Evolutionary conservation across 53 echinoderm and acorn worm species (phyloP).

Genomic region (Paracentrotus lividus): DNA sequence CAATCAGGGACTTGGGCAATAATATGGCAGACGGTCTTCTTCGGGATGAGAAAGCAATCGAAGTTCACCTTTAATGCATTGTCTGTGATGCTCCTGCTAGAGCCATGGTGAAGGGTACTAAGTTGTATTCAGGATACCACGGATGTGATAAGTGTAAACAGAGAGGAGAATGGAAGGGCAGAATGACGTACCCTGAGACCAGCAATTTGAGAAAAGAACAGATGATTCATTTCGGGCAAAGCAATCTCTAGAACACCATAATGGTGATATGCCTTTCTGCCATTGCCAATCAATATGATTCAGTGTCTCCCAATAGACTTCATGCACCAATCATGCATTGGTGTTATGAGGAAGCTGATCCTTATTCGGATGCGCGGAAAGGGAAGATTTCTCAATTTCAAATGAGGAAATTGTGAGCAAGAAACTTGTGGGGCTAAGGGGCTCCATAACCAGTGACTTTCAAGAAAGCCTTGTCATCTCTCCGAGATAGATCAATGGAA

Average conservation of each 20-base stretch:
- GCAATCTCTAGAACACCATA: constrained; percentile 73
- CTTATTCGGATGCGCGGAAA: constrained; percentile 73
- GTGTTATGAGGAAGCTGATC: constrained; percentile 72
- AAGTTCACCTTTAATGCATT: constrained; percentile 63
- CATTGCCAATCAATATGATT: constrained; percentile 77
- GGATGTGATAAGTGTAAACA: too few relatives aligned
- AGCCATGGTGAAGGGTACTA: too few relatives aligned
- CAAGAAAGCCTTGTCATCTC: not conserved
- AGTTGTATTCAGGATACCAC: too few relatives aligned
- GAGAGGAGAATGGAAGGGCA: constrained; percentile 61
- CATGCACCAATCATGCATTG: constrained; percentile 81
- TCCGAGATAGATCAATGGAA: not conserved
- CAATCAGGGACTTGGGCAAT: constrained; percentile 64
- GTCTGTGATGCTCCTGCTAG: too few relatives aligned
- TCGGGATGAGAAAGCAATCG: constrained; percentile 63
- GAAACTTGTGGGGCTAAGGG: not conserved
- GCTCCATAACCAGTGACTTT: not conserved
- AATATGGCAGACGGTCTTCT: constrained; percentile 59
- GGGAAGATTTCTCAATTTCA: not conserved
- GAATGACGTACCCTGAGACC: constrained; percentile 76
- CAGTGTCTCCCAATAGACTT: constrained; percentile 74
- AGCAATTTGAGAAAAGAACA: constrained; percentile 71
- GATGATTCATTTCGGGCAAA: constrained; percentile 75
- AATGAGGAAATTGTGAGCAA: not conserved
- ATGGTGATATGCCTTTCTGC: constrained; percentile 61